phyloP scores from a whole-genome alignment of 2,113 vertebrate species.

The Brevimyrus niger region DNA sequence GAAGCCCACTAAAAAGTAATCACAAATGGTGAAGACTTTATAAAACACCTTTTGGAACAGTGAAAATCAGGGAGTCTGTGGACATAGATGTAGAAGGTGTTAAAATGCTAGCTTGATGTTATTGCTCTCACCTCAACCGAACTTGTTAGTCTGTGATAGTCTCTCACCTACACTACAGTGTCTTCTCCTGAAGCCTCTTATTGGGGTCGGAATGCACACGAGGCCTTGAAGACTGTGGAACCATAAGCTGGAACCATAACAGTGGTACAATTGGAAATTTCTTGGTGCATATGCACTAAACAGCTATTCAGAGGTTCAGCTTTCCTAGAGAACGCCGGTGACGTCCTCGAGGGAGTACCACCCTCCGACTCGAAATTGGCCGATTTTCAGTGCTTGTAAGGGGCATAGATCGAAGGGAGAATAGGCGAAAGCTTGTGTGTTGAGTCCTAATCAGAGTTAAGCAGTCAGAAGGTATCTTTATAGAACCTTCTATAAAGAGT shows the following conservation, averaged over 20 bases:
- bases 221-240: not conserved
- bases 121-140: not conserved
- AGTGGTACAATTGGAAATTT: not conserved
- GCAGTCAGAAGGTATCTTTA: not conserved
- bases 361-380: not conserved
- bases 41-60: not conserved
- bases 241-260: not conserved
- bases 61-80: not conserved
- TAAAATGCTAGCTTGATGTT: not conserved
- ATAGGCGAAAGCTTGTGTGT: not conserved
- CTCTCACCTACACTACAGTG: not conserved
- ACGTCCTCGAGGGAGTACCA: not conserved
- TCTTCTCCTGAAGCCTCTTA: not conserved
- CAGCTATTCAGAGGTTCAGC: not conserved
- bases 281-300: not conserved
- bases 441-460: not conserved
- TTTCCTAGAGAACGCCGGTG: not conserved
- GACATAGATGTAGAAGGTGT: not conserved
- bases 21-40: not conserved
- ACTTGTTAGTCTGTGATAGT: not conserved
- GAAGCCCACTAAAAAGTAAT: not conserved
- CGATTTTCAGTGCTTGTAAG: not conserved
- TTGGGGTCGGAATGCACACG: not conserved
- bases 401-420: not conserved
- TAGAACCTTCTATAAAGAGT: not conserved